Percentiles rank a stretch among this genome's conserved stretches.
phyloP scores from a whole-genome alignment of 2,797 vertebrate genomes.

The Potorous gilbertii region DNA sequence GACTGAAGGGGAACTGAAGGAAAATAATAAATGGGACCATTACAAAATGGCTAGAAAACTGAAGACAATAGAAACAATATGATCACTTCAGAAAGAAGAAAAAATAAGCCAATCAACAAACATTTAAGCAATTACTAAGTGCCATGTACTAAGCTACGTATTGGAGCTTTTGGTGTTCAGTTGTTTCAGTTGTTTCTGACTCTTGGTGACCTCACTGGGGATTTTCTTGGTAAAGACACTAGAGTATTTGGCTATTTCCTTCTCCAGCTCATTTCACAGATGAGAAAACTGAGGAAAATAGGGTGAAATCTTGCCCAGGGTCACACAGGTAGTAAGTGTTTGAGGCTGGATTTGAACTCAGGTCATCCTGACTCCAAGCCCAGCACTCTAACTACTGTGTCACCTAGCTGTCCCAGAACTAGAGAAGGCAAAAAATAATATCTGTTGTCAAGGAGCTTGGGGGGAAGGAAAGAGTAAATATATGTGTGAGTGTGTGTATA shows the following conservation, averaged over 20 bases:
- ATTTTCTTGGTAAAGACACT: too few species aligned
- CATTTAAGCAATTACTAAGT: not conserved
- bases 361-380: too few species aligned
- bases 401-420: not conserved
- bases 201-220: too few species aligned
- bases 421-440: not conserved
- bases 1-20: not conserved
- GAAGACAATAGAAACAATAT: not conserved
- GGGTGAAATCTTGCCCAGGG: too few species aligned
- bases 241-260: too few species aligned
- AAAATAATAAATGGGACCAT: constrained; percentile 12
- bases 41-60: not conserved
- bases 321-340: too few species aligned
- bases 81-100: not conserved
- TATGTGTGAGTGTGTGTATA: not conserved
- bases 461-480: not conserved
- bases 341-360: too few species aligned
- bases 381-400: too few species aligned
- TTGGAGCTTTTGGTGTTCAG: not conserved
- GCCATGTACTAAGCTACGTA: not conserved
- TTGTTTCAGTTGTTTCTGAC: too few species aligned
- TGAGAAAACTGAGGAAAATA: too few species aligned
- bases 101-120: not conserved
- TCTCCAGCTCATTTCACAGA: too few species aligned
- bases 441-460: not conserved